Conservation (phyloP, 2,113 vertebrate species). For the sheep (Ovis aries) region ARS-UI_Ramb_v3.0 NC_056080.1:65052001-65052500, state of each 20-base stretch:
- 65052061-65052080: not conserved
- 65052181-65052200: not conserved
- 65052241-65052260: slow-evolving; percentile 10
- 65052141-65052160: not conserved
- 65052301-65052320: not conserved
- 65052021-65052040: not conserved
- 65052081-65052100: slow-evolving; percentile 25
- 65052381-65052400: not conserved
- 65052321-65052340: not conserved
- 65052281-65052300: slow-evolving; percentile 8
- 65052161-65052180: not conserved
- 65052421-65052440: not conserved
- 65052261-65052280: not conserved
- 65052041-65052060: not conserved
- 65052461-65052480: not conserved
- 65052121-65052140: slow-evolving; percentile 9
- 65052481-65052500: not conserved
- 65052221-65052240: not conserved
- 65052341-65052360: not conserved
- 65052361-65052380: not conserved
- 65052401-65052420: not conserved
- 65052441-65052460: not conserved
- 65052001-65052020: not conserved
- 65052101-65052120: not conserved
- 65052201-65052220: slow-evolving; percentile 2